Conservation (phyloP, 2,888 invertebrate species). For the Slavum lentiscoides region DNA sequence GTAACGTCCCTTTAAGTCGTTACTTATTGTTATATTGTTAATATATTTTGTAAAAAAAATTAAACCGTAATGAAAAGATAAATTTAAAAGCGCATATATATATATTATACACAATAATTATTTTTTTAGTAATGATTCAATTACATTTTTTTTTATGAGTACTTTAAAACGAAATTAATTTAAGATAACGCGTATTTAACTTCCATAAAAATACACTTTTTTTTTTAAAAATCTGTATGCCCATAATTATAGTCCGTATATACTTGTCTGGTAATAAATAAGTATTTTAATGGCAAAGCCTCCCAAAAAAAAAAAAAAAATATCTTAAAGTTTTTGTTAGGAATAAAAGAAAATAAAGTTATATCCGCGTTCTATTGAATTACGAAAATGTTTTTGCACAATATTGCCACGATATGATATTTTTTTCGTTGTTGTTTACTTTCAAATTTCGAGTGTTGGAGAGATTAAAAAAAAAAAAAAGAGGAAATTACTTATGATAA, state of each 20-base stretch:
- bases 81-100: background rate
- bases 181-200: background rate
- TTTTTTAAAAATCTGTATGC: background rate
- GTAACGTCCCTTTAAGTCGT: too few species aligned
- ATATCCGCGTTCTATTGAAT: background rate
- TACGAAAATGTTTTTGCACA: background rate
- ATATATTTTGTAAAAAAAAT: too few species aligned
- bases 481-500: background rate
- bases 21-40: too few species aligned
- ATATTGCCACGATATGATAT: background rate
- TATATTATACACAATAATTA: too few species aligned
- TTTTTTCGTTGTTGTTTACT: background rate
- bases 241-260: background rate
- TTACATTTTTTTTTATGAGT: too few species aligned
- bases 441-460: background rate
- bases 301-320: background rate
- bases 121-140: too few species aligned
- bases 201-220: background rate
- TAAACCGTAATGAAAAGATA: background rate
- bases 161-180: background rate
- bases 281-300: background rate
- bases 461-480: background rate
- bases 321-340: background rate
- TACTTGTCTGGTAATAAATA: background rate
- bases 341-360: slow-evolving; percentile 1